Base-by-base conservation (phyloP, 2,113 vertebrate species). In the Sinocyclocheilus maitianheensis region DNA sequence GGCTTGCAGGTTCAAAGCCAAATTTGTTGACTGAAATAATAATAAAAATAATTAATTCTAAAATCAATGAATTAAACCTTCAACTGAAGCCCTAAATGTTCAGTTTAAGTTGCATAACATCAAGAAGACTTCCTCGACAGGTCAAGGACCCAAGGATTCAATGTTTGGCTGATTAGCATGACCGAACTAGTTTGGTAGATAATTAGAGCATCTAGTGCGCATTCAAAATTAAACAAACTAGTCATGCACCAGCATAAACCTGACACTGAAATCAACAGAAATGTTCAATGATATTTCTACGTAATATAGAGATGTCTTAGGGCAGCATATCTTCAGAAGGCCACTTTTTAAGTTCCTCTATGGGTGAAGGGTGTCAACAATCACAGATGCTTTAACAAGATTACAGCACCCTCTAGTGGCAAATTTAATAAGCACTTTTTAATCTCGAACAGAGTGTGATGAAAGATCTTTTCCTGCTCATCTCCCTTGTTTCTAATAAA, bases 361-460 rank as follows among this genome's bases (percentile, higher is more conserved):
- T 0, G 10, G 4, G 1, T 43, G 37, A 72, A 43, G 69, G 20
- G 11, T 76, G 43, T 24, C 12, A 48, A 43, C 43, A 76, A 72
- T n/a, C 37, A 43, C 69, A 6, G 69, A 40, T 72, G 69, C 46
- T 72, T 65, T 22, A 14, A 76, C 16, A 77, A 67, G 43, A 71
- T 51, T 60, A 48, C 34, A 77, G 55, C 55, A 10, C 78, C 87
- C 78, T 65, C 87, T 81, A 46, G 69, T 69, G 82, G 55, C 46
- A 16, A 65, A 53, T 14, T 18, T 46, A 46, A 83, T 4, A 69
- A n/a, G 14, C 26, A n/a, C 22, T 24, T n/a, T 3, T n/a, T 75
- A 14, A 24, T 75, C 5, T 48, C 22, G 24, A 62, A 14, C 30
- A 18, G 20, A 22, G 2, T 79, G 53, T 79, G 77, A 40, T n/a